Percentiles rank a stretch among this genome's conserved stretches.
phyloP scores from a whole-genome alignment of 2,888 invertebrate species.

The Endotricha flammealis region DNA sequence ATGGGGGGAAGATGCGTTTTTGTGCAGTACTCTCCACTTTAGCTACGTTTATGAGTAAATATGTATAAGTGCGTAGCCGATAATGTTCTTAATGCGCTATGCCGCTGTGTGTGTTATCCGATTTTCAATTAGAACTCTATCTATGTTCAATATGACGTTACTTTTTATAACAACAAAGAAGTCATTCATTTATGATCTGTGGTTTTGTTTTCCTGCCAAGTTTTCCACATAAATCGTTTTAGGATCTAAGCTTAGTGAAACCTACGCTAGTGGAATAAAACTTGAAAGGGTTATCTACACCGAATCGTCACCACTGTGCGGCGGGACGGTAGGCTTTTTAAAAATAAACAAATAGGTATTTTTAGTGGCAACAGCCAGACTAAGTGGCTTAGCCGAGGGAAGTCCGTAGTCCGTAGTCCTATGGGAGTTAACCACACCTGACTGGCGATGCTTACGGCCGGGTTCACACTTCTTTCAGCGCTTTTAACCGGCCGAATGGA shows the following conservation, averaged over 20 bases:
- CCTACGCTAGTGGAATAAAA: not conserved
- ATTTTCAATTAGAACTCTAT: slow-evolving; percentile 36
- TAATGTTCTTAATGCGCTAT: slow-evolving; percentile 42
- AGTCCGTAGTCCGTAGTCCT: slow-evolving; percentile 53
- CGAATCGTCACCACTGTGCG: slow-evolving; percentile 13
- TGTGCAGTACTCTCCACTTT: slow-evolving; percentile 64
- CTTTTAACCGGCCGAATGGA: slow-evolving; percentile 62
- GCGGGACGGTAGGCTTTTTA: slow-evolving; percentile 43
- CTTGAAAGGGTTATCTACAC: slow-evolving; percentile 4
- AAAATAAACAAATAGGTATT: slow-evolving; percentile 56
- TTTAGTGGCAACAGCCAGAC: slow-evolving; percentile 61
- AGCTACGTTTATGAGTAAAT: slow-evolving; percentile 65
- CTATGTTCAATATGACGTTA: slow-evolving; percentile 12
- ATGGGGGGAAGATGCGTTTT: slow-evolving; percentile 73
- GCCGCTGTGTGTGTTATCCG: slow-evolving; percentile 30
- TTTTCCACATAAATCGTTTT: not conserved
- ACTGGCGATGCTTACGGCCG: slow-evolving; percentile 60
- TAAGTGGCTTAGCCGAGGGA: slow-evolving; percentile 52
- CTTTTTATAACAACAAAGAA: not conserved
- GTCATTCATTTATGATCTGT: slow-evolving; percentile 4
- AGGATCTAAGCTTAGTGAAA: not conserved
- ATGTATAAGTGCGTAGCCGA: slow-evolving; percentile 68
- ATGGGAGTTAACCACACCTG: slow-evolving; percentile 59
- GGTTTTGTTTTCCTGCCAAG: not conserved
- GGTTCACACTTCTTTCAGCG: slow-evolving; percentile 69